Conservation (phyloP, 2,888 invertebrate genomes). For the Embidobia sp. region DNA sequence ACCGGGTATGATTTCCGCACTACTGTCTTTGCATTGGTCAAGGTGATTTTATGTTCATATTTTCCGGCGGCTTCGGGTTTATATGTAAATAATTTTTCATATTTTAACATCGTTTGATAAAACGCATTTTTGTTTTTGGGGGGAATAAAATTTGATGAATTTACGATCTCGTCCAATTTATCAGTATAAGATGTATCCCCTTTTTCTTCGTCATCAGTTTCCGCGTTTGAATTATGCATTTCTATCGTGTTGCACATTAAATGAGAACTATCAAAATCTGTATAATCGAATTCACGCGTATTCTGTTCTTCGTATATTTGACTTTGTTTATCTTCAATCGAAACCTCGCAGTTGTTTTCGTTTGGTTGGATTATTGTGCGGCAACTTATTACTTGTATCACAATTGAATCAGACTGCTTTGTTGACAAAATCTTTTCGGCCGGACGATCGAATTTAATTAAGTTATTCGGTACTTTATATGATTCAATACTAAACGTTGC, state of each 20-base stretch:
- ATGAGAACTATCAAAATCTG: too few relatives aligned
- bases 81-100: constrained; percentile 32
- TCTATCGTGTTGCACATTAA: too few relatives aligned
- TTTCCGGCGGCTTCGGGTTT: constrained; percentile 7
- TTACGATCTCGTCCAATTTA: neutral
- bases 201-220: neutral
- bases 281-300: too few relatives aligned
- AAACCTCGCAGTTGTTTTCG: neutral
- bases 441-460: constrained; percentile 3
- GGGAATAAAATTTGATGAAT: neutral
- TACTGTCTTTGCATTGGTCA: constrained; percentile 64
- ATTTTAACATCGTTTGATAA: constrained; percentile 22
- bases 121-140: constrained; percentile 10
- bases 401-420: too few relatives aligned
- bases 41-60: constrained; percentile 67
- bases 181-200: neutral
- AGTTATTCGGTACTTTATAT: neutral
- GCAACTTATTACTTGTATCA: too few relatives aligned
- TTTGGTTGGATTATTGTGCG: neutral
- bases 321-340: too few relatives aligned
- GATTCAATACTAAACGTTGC: neutral
- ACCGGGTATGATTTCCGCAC: constrained; percentile 69
- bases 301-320: too few relatives aligned
- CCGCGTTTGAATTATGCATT: neutral
- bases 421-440: neutral